Evolutionary conservation across 2,888 invertebrate species (phyloP).

Genomic region (Callinectes sapidus): DNA sequence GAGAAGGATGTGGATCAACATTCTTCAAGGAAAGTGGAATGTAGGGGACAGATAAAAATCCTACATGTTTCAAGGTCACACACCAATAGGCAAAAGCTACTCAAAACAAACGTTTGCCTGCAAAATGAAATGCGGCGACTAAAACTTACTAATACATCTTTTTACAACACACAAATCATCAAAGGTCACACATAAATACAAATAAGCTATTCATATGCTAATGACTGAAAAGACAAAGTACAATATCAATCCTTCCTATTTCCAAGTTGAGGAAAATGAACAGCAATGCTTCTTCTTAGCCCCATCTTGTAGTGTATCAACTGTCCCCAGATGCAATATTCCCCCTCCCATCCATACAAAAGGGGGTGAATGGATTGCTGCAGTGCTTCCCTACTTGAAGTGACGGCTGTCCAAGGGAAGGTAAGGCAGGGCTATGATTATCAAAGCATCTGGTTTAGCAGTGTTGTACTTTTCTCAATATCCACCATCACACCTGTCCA

Average conservation of each 20-base stretch:
- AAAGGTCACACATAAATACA: conserved; percentile 33
- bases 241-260: neutral
- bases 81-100: neutral
- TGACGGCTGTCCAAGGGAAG: neutral
- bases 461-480: conserved; percentile 5
- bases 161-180: conserved; percentile 12
- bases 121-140: neutral
- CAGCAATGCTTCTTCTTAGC: neutral
- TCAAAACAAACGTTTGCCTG: neutral
- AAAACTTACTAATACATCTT: conserved; percentile 15
- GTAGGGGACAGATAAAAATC: neutral
- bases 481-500: conserved; percentile 19
- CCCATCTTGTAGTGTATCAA: neutral
- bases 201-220: conserved; percentile 24
- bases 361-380: conserved; percentile 2
- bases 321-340: neutral
- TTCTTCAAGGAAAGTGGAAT: conserved; percentile 5
- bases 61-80: neutral
- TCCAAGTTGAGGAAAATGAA: neutral
- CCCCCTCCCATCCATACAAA: neutral
- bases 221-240: conserved; percentile 21
- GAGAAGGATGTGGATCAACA: neutral
- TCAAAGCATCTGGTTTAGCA: conserved; percentile 6
- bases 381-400: neutral
- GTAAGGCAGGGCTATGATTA: conserved; percentile 32